Base-by-base conservation (phyloP, 2,888 invertebrate genomes). In the Molorchus minor region DNA sequence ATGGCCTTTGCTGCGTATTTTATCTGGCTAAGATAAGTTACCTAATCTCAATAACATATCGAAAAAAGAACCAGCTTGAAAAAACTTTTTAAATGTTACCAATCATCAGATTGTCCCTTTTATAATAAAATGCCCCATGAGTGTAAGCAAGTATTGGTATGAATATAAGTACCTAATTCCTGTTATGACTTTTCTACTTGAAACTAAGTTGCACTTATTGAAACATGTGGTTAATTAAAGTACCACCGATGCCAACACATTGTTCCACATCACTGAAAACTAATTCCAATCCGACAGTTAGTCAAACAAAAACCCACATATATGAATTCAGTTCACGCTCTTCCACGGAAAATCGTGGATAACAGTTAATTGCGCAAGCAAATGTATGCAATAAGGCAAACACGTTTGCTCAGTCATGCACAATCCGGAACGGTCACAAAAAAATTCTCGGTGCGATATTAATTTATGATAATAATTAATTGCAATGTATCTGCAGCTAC, bases 341-440 rank as follows among this genome's bases (percentile, higher is more conserved):
- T 45, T 51, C 16, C 51, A 5, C 29, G 30, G 51, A 51, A 51
- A 51, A 56, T 44, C 35, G 46, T 43, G 54, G 53, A 59, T 56
- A 55, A 45, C 53, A 21, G 55, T 56, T 61, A 55, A 61, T 61
- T 64, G 58, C 58, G 58, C 51, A 61, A 64, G 59, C 45, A 56
- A 59, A 56, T 58, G 61, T 54, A 57, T 56, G 54, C 56, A 59
- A 61, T 58, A 61, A 58, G 36, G 49, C 36, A 38, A 44, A 47
- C 58, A 65, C 56, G 64, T 62, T 62, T 56, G 56, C 52, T 58
- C 51, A 49, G 60, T 63, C 68, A 65, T 68, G 68, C 64, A 62
- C 66, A 63, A 68, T 67, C 65, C 64, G 55, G 61, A 62, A 59
- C 63, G 64, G 60, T 64, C 62, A 61, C 64, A 68, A 65, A n/a